These are phyloP conservation scores for Sebastes taczanowskii DNA, from an alignment of 2,797 vertebrate species.

Conservation along the genomic window DNA sequence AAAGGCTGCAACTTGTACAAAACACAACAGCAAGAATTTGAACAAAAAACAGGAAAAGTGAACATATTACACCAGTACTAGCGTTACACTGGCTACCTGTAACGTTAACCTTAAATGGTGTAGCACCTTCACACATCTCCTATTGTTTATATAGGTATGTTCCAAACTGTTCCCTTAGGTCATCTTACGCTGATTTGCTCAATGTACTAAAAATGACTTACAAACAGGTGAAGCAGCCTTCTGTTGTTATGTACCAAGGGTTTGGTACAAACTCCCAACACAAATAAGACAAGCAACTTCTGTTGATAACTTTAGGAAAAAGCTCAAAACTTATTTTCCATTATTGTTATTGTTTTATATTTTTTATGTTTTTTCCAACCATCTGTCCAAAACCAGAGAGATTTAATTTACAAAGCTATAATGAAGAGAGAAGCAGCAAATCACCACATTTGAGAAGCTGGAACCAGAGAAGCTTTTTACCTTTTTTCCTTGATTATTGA, in stretches of 20 bases:
- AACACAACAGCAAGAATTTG: rapidly evolving
- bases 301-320: too few species aligned
- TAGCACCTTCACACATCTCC: neutral
- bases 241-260: too few species aligned
- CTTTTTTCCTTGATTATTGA: neutral
- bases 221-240: neutral
- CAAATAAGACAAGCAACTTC: too few species aligned
- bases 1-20: too few species aligned
- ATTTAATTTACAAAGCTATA: neutral
- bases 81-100: too few species aligned
- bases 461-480: neutral
- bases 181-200: neutral
- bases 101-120: too few species aligned
- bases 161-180: neutral
- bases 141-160: neutral
- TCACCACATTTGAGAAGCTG: neutral
- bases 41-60: too few species aligned
- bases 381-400: neutral
- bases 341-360: too few species aligned
- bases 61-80: too few species aligned
- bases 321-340: too few species aligned
- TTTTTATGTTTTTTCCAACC: neutral
- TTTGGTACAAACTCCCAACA: too few species aligned
- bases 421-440: neutral
- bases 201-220: neutral